Evolutionary conservation across 2,888 invertebrate species (phyloP), one percentile per base, ranked within the genome.

Genomic region (Ceriagrion tenellum): DNA sequence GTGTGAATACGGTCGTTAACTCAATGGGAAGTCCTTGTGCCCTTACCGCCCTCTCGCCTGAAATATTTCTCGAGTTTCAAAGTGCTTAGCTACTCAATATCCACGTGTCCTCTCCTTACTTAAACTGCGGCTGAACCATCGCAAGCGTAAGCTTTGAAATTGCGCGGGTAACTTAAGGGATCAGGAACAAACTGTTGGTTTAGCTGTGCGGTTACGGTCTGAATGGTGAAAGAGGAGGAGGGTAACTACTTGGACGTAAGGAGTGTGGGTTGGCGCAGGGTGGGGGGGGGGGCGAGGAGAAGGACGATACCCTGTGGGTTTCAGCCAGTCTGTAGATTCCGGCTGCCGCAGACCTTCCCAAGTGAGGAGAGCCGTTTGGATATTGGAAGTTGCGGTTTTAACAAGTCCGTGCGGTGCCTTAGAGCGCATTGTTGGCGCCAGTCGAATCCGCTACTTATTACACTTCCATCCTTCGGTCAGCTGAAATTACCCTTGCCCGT

Each of bases 301-400:
- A n/a, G 89, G 23, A 16, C 26, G 55, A 40, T 47, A 16, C 35
- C 47, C 35, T 93, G 69, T 93, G 93, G 93, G 69, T 93, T 59
- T 55, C 35, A 81, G 93, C 47, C 47, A 69, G 91, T 63, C 69
- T 74, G 74, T 63, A 55, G 69, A 47, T 18, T 69, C 35, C 47
- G n/a, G 23, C 26, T 69, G 63, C 63, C 69, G 30, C 69, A 69
- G 40, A 63, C n/a, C 93, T 69, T 23, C 40, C 18, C 59, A 26
- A 93, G 40, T 23, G 40, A 91, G 63, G 59, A 91, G 47, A 91
- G 47, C 69, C 93, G n/a, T 40, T 93, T 55, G 69, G 93, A 55
- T 93, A 93, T 93, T 93, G 93, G 93, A 69, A 69, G 93, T 47
- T 93, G 93, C 47, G 93, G 93, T 93, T 93, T 93, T 55, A 69